These are phyloP conservation scores for Synergus itoensis DNA, from an alignment of 2,888 invertebrate species.

Conservation along the genomic window DNA sequence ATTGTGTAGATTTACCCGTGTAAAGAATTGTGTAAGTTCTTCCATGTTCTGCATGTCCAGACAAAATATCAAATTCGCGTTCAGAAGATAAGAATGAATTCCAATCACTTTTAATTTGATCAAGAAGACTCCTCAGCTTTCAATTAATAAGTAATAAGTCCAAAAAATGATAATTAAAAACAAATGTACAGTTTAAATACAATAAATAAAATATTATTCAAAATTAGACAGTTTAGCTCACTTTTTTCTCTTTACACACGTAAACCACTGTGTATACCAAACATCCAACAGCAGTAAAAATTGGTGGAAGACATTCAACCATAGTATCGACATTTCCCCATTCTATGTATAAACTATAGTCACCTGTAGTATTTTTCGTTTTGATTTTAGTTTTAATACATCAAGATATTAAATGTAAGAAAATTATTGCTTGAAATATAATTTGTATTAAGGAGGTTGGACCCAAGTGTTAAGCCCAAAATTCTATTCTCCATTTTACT, in stretches of 20 bases:
- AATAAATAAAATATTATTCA: neutral
- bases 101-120: constrained; percentile 14
- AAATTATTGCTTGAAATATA: no score
- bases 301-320: constrained; percentile 10
- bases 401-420: no score
- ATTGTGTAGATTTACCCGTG: neutral
- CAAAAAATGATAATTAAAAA: neutral
- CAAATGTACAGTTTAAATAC: neutral
- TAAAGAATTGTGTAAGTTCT: constrained; percentile 23
- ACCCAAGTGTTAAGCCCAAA: no score
- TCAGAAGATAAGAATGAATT: neutral
- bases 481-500: no score
- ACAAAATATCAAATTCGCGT: neutral
- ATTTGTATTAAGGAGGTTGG: no score
- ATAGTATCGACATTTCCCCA: neutral
- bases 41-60: neutral
- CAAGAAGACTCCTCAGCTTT: neutral
- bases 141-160: neutral
- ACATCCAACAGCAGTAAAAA: constrained; percentile 8
- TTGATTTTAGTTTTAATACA: neutral
- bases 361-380: neutral
- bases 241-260: constrained; percentile 11
- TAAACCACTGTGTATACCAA: constrained; percentile 11
- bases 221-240: neutral
- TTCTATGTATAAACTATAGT: neutral